A percentile compares a stretch with the other conserved stretches of the same genome.
phyloP scores from a whole-genome alignment of 1,140 invertebrate genomes.

The Harpegnathos saltator region DNA sequence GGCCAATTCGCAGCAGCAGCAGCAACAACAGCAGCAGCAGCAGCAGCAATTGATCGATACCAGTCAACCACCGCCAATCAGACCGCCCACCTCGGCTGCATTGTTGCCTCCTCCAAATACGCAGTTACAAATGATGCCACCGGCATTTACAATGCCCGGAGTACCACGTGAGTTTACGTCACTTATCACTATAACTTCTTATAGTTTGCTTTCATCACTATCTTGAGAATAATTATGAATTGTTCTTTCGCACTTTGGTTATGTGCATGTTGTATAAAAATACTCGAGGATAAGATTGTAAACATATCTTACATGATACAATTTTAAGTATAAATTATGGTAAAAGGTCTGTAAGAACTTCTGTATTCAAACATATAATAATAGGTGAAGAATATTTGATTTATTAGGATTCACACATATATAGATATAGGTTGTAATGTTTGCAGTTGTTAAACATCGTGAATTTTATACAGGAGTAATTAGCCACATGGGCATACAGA shows the following conservation, averaged over 20 bases:
- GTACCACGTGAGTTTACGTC: slow-evolving; percentile 85
- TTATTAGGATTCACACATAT: slow-evolving; percentile 13
- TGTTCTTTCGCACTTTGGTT: background rate
- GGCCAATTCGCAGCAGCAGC: slow-evolving; percentile 71
- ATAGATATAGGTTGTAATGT: background rate
- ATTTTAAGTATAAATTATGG: background rate
- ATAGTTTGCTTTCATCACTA: too few species aligned
- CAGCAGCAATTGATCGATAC: slow-evolving; percentile 86
- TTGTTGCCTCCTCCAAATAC: slow-evolving; percentile 87
- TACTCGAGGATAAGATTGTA: too few species aligned
- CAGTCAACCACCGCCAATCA: slow-evolving; percentile 88
- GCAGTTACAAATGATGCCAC: slow-evolving; percentile 85
- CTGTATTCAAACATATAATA: background rate
- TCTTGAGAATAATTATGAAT: background rate
- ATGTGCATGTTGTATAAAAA: too few species aligned
- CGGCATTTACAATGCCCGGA: slow-evolving; percentile 85
- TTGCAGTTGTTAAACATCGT: slow-evolving; percentile 3
- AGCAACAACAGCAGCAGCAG: slow-evolving; percentile 72
- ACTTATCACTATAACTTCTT: slow-evolving; percentile 3
- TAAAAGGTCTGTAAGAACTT: background rate
- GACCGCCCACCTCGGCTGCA: slow-evolving; percentile 83
- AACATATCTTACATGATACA: background rate
- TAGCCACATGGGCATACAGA: slow-evolving; percentile 85
- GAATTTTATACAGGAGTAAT: slow-evolving; percentile 80
- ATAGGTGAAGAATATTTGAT: background rate